Evolutionary conservation across 2,888 invertebrate genomes (phyloP).

Genomic region (Erebia palarica): DNA sequence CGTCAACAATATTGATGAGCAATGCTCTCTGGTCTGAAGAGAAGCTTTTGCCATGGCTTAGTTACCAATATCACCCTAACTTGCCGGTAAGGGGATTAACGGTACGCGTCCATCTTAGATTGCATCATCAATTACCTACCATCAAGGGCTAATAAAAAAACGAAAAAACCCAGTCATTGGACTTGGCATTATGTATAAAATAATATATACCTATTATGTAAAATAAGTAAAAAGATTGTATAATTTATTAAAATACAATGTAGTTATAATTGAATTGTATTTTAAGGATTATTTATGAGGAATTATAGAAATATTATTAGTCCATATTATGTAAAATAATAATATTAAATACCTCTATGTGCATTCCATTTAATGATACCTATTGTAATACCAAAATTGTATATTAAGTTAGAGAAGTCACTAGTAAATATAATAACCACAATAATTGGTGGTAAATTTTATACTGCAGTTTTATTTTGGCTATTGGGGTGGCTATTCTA

Average conservation of each 20-base stretch:
- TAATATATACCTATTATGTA: constrained; percentile 31
- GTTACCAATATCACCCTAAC: too few relatives aligned
- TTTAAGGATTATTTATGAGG: constrained; percentile 47
- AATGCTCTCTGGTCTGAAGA: too few relatives aligned
- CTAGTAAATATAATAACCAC: constrained; percentile 55
- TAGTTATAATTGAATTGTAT: constrained; percentile 40
- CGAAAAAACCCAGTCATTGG: not conserved
- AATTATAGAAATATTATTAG: constrained; percentile 47
- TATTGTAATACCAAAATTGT: constrained; percentile 70
- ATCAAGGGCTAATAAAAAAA: too few relatives aligned
- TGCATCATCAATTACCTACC: too few relatives aligned
- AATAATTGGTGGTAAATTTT: constrained; percentile 13
- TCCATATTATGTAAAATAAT: constrained; percentile 19
- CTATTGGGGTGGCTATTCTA: too few relatives aligned
- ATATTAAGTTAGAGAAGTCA: constrained; percentile 69
- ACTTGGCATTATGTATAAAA: not conserved
- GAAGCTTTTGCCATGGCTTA: too few relatives aligned
- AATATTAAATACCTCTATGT: constrained; percentile 70
- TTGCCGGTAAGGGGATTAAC: too few relatives aligned
- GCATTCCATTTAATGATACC: constrained; percentile 70
- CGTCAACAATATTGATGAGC: too few relatives aligned
- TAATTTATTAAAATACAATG: constrained; percentile 56
- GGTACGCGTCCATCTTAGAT: too few relatives aligned
- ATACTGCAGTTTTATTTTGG: constrained; percentile 14
- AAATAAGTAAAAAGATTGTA: constrained; percentile 43